Conservation (phyloP, 2,797 vertebrate genomes). For the Mus caroli region DNA sequence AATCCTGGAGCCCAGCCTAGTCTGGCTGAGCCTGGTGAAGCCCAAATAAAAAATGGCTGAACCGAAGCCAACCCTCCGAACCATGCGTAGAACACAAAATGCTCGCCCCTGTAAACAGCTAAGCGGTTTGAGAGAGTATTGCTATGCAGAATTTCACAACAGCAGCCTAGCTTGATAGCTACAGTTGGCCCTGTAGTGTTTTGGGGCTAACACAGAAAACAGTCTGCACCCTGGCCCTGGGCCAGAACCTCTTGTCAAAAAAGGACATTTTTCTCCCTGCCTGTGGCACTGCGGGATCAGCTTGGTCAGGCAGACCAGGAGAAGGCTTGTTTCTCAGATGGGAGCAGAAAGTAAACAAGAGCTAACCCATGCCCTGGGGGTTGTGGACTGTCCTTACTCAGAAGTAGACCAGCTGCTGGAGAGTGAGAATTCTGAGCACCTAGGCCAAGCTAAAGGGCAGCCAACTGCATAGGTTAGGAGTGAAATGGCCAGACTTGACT, state of each 20-base stretch:
- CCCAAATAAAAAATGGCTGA: neutral
- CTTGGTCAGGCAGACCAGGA: neutral
- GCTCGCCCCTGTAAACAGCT: neutral
- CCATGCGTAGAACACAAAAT: neutral
- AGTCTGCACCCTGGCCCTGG: neutral
- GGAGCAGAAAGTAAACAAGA: neutral
- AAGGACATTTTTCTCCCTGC: neutral
- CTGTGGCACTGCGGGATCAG: neutral
- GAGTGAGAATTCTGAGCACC: neutral
- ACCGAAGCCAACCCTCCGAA: constrained; percentile 27
- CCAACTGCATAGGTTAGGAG: neutral
- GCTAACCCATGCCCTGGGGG: neutral
- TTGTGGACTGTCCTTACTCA: neutral
- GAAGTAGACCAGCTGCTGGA: neutral
- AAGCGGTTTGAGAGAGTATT: neutral
- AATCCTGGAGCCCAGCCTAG: constrained; percentile 41
- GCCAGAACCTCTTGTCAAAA: constrained; percentile 2
- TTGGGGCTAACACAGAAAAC: neutral
- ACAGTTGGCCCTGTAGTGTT: neutral
- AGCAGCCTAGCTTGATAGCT: neutral
- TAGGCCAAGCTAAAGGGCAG: neutral
- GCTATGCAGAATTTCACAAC: neutral
- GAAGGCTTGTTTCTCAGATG: constrained; percentile 18
- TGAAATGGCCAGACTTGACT: neutral
- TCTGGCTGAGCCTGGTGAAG: neutral